Evolutionary conservation across 2,797 vertebrate species (phyloP), one percentile per base, ranked within the genome.

Genomic region (Eremophila alpestris): DNA sequence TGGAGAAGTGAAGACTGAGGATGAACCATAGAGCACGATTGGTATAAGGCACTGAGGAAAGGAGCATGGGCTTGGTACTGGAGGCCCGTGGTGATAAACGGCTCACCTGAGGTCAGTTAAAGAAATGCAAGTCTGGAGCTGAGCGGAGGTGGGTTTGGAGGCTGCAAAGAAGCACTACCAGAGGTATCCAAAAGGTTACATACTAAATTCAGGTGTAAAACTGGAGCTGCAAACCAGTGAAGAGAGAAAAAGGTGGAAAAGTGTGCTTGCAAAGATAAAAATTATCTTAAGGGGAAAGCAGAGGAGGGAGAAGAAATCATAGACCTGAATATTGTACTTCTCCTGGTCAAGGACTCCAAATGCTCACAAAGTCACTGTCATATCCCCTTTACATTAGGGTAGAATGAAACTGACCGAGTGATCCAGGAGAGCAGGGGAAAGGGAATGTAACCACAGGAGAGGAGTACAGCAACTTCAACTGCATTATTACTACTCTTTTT

Each of bases 1-100:
- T 16, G 62, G 32, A 30, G 48, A 19, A 76, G 9, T 5, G 49
- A 36, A 32, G 30, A 22, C 2, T 2, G 9, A 15, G 36, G 12
- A 18, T 23, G 68, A 19, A 4, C n/a, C 2, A 0, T 2, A 4
- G 13, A 15, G 20, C 17, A 54, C 10, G 27, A 4, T 3, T 65
- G 71, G 21, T 22, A 2, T 18, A 10, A 45, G 8, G 32, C 22
- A 13, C 10, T n/a, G 12, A n/a, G 26, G 46, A 55, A 38, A 16
- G 22, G 6, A 26, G 5, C 8, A 1, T 11, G 8, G 34, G 11
- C 36, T n/a, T 45, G 48, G 46, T 71, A 2, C 34, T 20, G 43
- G 23, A 65, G 36, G 30, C 9, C 46, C 10, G 1, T 11, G 36
- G 23, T 29, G 11, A 11, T 36, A 12, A 82, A 38, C 0, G 1